Conservation (phyloP, 2,888 invertebrate genomes). For the Ceramica pisi region DNA sequence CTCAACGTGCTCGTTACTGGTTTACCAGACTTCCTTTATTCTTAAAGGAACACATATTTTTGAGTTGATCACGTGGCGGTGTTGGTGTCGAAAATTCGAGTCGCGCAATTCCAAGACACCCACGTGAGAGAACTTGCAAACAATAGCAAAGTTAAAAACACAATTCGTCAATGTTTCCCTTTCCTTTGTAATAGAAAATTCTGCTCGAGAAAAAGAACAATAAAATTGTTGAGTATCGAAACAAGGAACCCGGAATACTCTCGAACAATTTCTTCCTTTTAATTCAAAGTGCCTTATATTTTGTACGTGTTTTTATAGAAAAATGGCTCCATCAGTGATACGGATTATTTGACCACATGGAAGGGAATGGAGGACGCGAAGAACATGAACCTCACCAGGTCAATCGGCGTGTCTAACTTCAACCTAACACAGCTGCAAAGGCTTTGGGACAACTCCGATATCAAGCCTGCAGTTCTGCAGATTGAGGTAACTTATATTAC, state of each 20-base stretch:
- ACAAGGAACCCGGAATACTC: background rate
- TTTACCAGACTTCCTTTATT: background rate
- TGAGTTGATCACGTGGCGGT: slow-evolving; percentile 16
- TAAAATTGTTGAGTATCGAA: background rate
- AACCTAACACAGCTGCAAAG: slow-evolving; percentile 95
- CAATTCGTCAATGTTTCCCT: background rate
- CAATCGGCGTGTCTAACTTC: slow-evolving; percentile 97
- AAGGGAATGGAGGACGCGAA: slow-evolving; percentile 95
- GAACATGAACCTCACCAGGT: slow-evolving; percentile 92
- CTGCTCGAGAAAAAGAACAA: background rate
- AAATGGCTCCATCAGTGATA: slow-evolving; percentile 89
- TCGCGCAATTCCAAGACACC: slow-evolving; percentile 10
- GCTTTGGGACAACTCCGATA: slow-evolving; percentile 91
- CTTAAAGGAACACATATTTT: slow-evolving; percentile 1
- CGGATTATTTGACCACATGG: slow-evolving; percentile 95
- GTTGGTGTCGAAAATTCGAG: background rate
- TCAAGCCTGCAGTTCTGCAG: slow-evolving; percentile 93
- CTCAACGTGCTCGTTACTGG: background rate
- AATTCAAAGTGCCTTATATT: too few relatives aligned
- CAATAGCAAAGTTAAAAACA: slow-evolving; percentile 11
- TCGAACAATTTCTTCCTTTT: background rate
- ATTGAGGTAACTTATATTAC: slow-evolving; percentile 80
- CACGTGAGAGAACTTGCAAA: slow-evolving; percentile 4
- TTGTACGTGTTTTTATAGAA: slow-evolving; percentile 69
- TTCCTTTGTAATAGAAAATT: background rate